Conservation (phyloP, 2,113 vertebrate genomes). For the Psammodynastes pulverulentus region DNA sequence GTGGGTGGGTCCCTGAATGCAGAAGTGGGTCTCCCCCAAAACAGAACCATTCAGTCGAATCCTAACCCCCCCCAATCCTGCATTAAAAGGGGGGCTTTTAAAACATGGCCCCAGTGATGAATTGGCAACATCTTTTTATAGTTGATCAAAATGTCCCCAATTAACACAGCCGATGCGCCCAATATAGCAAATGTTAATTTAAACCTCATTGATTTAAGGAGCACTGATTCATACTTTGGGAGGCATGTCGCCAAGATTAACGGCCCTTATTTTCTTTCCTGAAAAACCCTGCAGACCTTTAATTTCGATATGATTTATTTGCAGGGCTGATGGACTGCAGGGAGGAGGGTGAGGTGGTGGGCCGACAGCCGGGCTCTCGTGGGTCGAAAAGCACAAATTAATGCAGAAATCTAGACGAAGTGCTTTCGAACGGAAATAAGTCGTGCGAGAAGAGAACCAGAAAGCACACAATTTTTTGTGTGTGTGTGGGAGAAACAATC, state of each 20-base stretch:
- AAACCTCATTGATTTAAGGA: neutral
- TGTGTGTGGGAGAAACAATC: neutral
- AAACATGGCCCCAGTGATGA: neutral
- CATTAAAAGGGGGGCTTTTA: neutral
- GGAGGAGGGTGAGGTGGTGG: fast-evolving
- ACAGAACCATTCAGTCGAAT: neutral
- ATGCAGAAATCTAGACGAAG: neutral
- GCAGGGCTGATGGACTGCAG: neutral
- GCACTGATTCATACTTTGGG: neutral
- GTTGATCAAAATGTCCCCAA: neutral
- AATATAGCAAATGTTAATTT: neutral
- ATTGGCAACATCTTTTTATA: neutral
- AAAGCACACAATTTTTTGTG: neutral
- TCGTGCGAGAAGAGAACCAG: neutral
- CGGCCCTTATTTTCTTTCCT: neutral
- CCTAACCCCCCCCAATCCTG: neutral
- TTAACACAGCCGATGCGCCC: neutral
- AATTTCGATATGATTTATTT: neutral
- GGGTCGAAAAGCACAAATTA: neutral
- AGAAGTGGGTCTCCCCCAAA: neutral
- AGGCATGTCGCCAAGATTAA: neutral
- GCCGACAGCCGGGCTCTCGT: neutral
- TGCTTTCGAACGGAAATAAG: neutral
- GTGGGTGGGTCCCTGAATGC: neutral
- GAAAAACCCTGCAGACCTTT: neutral